Evolutionary conservation across 2,113 vertebrate genomes (phyloP).

Genomic region (Varanus komodoensis): DNA sequence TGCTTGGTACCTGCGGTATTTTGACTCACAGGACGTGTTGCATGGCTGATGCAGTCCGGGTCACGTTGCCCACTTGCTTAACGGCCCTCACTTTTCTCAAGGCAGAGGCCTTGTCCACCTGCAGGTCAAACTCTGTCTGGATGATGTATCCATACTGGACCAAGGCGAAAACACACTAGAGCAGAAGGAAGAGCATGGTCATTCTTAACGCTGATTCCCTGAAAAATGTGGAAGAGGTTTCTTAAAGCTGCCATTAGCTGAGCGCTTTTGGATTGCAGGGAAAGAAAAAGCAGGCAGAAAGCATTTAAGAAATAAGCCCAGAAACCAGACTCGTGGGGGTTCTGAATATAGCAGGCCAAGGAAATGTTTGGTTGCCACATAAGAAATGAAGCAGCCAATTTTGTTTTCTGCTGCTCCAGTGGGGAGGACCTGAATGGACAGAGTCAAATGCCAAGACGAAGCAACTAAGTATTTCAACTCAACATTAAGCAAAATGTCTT

Average conservation of each 20-base stretch:
- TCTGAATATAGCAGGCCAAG: no score
- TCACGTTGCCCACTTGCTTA: conserved; percentile 66
- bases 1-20: not conserved
- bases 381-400: no score
- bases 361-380: no score
- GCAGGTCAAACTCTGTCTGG: conserved; percentile 78
- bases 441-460: no score
- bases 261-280: not conserved
- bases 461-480: no score
- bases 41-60: conserved; percentile 83
- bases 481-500: no score
- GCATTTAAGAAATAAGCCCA: no score
- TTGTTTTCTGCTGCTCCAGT: not conserved
- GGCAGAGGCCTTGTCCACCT: conserved; percentile 56
- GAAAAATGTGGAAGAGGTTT: not conserved
- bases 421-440: no score
- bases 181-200: not conserved
- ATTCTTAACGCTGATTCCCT: not conserved
- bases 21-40: conserved; percentile 82
- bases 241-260: not conserved
- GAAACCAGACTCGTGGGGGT: no score
- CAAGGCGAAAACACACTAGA: conserved; percentile 82
- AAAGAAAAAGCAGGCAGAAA: not conserved
- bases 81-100: conserved; percentile 72
- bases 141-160: conserved; percentile 76